Evolutionary conservation across 1,140 invertebrate species (phyloP), one percentile per base, ranked within the genome.

Genomic region (Drosophila mayri): DNA sequence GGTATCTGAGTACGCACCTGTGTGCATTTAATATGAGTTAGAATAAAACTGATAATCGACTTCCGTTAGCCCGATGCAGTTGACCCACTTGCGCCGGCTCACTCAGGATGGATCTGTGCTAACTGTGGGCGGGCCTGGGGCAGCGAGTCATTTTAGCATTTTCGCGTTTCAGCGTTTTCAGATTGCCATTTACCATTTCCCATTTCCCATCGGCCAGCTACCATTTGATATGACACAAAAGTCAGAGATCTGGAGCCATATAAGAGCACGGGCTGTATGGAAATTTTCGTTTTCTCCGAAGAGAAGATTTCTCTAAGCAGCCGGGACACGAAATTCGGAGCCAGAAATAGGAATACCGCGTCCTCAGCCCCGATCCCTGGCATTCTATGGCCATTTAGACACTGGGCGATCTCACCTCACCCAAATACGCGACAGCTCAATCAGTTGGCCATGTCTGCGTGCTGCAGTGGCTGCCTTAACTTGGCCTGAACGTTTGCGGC

Each of bases 381-480:
- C 18, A 57, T 58, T 49, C 52, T 35, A 28, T 71, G 43, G 43
- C 50, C 54, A 72, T 72, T 79, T 80, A 50, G 83, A 76, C 67
- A 79, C 79, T 87, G 83, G 71, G 84, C 76, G 62, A 88, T 84
- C 84, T 79, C 84, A 84, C 67, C 84, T 79, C 84, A 88, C 67
- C 84, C 84, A 88, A 87, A 88, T 87, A 88, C 68, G 80, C 84
- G 84, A 87, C 84, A 87, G 84, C 84, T 87, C 84, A 87, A 87
- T 87, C 84, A 87, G 80, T 84, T 88, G 84, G 68, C 84, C 84
- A 88, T 88, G 84, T 74, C 84, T 87, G 84, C 84, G 85, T 87
- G 81, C 73, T 81, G 76, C 46, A 68, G 79, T 68, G 60, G 43
- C 37, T 73, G 41, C 37, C 35, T 25, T 40, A 46, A 32, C 28